Conservation (phyloP, 1,140 invertebrate species). For the Drosophila lacteicornis region DNA sequence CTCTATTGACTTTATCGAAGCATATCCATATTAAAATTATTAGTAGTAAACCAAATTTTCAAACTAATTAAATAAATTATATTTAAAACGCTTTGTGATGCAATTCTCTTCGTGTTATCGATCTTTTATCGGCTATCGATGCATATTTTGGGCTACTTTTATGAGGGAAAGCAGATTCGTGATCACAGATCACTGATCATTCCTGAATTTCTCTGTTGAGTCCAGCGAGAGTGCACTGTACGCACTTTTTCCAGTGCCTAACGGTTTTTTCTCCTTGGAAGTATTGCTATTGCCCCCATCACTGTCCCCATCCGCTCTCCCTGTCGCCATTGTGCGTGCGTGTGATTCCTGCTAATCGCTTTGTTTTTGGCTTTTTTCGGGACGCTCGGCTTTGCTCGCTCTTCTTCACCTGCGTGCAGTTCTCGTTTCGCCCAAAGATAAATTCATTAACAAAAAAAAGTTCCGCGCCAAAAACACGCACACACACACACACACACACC, state of each 20-base stretch:
- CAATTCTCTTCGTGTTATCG: not conserved
- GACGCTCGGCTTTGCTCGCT: slow-evolving; percentile 6
- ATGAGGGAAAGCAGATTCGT: too few species aligned
- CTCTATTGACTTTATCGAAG: too few species aligned
- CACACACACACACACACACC: slow-evolving; percentile 13
- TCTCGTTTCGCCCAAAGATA: slow-evolving; percentile 32
- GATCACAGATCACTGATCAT: not conserved
- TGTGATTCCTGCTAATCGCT: slow-evolving; percentile 23
- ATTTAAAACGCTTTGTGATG: not conserved
- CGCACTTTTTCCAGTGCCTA: not conserved
- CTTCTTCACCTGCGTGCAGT: slow-evolving; percentile 21
- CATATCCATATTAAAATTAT: too few species aligned
- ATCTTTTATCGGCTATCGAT: not conserved
- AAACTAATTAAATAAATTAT: not conserved
- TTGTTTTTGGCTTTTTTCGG: slow-evolving; percentile 16
- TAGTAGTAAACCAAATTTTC: too few species aligned
- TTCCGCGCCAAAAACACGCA: slow-evolving; percentile 39
- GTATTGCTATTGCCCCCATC: not conserved
- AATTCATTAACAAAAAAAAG: slow-evolving; percentile 44
- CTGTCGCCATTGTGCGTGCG: not conserved
- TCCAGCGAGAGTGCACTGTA: too few species aligned
- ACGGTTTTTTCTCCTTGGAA: not conserved
- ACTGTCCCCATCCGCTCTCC: not conserved
- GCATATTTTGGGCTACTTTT: not conserved
- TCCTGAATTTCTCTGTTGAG: too few species aligned